phyloP scores from a whole-genome alignment of 2,888 invertebrate species.

The Cephalotes varians region DNA sequence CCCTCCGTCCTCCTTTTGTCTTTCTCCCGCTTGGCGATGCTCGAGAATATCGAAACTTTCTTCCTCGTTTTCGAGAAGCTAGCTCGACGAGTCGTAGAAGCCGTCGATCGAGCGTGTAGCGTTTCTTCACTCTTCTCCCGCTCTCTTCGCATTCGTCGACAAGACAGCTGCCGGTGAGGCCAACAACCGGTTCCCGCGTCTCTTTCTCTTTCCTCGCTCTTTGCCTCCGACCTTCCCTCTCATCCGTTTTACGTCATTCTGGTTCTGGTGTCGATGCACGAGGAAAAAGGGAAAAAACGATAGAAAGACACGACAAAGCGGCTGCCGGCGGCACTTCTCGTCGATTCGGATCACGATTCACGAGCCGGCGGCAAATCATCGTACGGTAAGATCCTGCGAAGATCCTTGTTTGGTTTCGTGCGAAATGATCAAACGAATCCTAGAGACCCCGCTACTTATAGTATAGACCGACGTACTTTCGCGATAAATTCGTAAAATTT shows the following conservation, averaged over 20 bases:
- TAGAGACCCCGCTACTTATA: background rate
- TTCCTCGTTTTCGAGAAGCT: constrained; percentile 61
- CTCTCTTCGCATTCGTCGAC: constrained; percentile 43
- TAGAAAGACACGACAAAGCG: constrained; percentile 55
- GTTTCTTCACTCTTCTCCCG: constrained; percentile 47
- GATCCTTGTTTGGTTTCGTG: constrained; percentile 33
- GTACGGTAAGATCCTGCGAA: constrained; percentile 13
- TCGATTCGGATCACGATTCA: constrained; percentile 63
- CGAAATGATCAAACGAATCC: constrained; percentile 6
- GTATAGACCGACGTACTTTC: background rate
- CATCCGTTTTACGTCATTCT: constrained; percentile 49
- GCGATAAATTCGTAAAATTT: background rate
- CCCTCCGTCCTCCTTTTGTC: too few relatives aligned
- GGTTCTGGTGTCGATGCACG: constrained; percentile 62
- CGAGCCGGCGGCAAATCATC: constrained; percentile 48
- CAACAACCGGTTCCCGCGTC: constrained; percentile 67
- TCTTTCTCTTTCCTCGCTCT: constrained; percentile 23
- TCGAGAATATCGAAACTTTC: constrained; percentile 57
- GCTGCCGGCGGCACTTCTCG: constrained; percentile 59
- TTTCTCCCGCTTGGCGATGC: constrained; percentile 4
- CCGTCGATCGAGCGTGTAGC: constrained; percentile 61
- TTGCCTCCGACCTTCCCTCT: constrained; percentile 13
- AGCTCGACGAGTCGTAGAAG: constrained; percentile 52
- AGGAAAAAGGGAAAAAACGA: constrained; percentile 46
- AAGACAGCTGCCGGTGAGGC: constrained; percentile 70